Evolutionary conservation across 2,797 vertebrate genomes (phyloP).

Genomic region (Miopithecus talapoin): DNA sequence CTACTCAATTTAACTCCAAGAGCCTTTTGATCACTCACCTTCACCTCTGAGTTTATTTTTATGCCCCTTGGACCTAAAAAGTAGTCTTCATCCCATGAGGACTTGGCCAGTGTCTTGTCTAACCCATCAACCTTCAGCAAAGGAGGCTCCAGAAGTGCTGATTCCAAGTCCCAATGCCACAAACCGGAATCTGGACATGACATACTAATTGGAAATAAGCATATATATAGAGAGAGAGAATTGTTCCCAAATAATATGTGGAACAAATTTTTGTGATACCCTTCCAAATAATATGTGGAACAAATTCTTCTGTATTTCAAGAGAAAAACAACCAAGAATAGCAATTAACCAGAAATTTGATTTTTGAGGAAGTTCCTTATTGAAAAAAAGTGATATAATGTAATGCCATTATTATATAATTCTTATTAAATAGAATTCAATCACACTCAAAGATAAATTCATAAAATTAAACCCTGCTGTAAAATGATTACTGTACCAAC

Average conservation of each 20-base stretch:
- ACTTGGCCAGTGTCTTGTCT: background rate
- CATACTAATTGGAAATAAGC: background rate
- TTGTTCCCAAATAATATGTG: background rate
- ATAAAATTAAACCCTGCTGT: background rate
- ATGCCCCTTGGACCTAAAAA: background rate
- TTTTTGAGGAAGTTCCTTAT: conserved; percentile 31
- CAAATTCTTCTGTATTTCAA: background rate
- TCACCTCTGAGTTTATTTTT: background rate
- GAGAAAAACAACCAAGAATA: background rate
- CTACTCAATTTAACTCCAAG: background rate
- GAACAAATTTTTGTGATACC: no score
- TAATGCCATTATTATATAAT: background rate
- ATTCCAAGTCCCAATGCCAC: background rate
- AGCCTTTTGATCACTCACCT: background rate
- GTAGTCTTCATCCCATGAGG: background rate
- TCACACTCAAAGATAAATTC: background rate
- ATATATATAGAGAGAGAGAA: background rate
- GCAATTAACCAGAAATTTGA: background rate
- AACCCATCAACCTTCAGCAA: background rate
- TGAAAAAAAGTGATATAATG: background rate
- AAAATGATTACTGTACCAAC: background rate
- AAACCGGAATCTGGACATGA: background rate
- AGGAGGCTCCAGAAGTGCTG: background rate
- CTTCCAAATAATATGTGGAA: background rate
- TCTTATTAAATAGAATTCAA: background rate